Conservation (phyloP, 2,113 vertebrate genomes). For the Salvator merianae region DNA sequence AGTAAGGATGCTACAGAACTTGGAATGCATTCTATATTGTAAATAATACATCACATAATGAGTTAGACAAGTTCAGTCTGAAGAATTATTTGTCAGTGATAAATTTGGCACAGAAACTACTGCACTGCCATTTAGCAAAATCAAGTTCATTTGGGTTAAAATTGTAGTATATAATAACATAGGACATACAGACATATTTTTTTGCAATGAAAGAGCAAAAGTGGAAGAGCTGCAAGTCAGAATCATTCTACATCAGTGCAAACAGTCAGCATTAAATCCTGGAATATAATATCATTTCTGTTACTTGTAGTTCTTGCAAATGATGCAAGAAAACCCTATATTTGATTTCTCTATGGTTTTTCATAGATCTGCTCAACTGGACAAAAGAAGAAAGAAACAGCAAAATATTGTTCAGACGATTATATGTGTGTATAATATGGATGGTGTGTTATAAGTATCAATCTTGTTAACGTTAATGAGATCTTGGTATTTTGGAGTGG, state of each 20-base stretch:
- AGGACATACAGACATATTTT: conserved; percentile 30
- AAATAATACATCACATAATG: conserved; percentile 46
- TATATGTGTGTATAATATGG: too few relatives aligned
- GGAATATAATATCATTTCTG: neutral
- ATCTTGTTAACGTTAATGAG: too few relatives aligned
- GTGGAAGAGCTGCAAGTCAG: conserved; percentile 5
- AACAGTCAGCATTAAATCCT: conserved; percentile 21
- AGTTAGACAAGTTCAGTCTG: conserved; percentile 21
- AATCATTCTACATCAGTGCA: conserved; percentile 28
- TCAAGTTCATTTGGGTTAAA: conserved; percentile 25
- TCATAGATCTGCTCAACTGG: too few relatives aligned
- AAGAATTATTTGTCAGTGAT: conserved; percentile 37
- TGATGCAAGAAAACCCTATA: conserved; percentile 22
- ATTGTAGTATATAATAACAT: conserved; percentile 24
- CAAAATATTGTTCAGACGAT: too few relatives aligned
- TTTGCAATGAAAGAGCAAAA: neutral
- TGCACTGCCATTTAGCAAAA: conserved; percentile 36
- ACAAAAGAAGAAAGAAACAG: too few relatives aligned
- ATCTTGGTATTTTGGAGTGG: too few relatives aligned
- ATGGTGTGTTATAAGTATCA: too few relatives aligned
- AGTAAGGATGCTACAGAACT: conserved; percentile 36
- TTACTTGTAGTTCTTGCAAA: neutral
- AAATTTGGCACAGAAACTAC: conserved; percentile 49
- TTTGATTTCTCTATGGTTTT: neutral
- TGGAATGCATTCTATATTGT: conserved; percentile 45